Percentiles rank a stretch among this genome's conserved stretches.
Conservation (phyloP, 2,113 vertebrate genomes). For the Protobothrops mucrosquamatus region DNA sequence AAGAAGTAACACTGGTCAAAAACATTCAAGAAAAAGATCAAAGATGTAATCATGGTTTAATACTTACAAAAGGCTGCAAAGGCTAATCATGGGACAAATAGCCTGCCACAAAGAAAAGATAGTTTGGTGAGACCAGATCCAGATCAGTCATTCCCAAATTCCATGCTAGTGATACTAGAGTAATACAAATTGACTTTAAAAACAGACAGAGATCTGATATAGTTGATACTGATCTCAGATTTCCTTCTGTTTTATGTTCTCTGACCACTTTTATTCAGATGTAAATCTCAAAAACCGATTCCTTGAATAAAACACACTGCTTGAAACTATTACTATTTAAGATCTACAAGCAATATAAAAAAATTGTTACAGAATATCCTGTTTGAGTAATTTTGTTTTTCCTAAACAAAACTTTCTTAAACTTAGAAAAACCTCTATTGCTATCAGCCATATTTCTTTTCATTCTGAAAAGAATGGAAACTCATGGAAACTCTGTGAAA, state of each 20-base stretch:
- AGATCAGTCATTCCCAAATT: not conserved
- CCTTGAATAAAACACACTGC: not conserved
- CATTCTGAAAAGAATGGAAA: not conserved
- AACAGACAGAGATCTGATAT: not conserved
- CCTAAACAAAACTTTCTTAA: not conserved
- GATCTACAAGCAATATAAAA: not conserved
- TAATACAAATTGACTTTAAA: not conserved
- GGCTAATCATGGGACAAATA: not conserved
- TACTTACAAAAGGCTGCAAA: not conserved
- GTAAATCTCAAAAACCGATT: not conserved
- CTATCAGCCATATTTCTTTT: not conserved
- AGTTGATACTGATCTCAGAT: not conserved
- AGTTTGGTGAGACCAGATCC: not conserved
- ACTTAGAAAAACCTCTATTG: not conserved
- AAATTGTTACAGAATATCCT: not conserved
- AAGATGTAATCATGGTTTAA: not conserved
- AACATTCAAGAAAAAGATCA: not conserved
- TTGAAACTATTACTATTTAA: not conserved
- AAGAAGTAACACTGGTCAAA: conserved; percentile 41
- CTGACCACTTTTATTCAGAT: not conserved
- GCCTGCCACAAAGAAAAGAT: not conserved
- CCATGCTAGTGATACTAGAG: not conserved
- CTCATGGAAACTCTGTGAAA: not conserved
- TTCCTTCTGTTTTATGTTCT: not conserved
- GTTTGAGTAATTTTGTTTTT: not conserved